Evolutionary conservation across 1,140 invertebrate species (phyloP).

Genomic region (Neodiprion fabricii): DNA sequence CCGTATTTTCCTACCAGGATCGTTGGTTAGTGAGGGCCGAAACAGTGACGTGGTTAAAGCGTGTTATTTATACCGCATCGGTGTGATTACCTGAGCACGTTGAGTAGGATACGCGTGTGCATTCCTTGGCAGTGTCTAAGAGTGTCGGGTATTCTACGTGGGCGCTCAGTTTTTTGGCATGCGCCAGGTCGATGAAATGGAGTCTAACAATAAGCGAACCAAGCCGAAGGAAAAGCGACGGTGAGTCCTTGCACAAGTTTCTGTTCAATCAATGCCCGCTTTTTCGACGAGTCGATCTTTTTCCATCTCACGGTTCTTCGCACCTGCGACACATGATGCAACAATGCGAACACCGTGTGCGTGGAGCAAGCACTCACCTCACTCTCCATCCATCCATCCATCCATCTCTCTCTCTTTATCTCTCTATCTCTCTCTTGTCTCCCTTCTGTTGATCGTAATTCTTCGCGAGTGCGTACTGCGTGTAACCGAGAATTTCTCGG

Average conservation of each 20-base stretch:
- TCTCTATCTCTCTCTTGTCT: too few species aligned
- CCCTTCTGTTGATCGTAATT: too few species aligned
- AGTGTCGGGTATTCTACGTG: constrained; percentile 27
- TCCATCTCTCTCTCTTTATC: too few species aligned
- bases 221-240: constrained; percentile 42
- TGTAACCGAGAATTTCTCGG: too few species aligned
- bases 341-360: not conserved
- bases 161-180: not conserved
- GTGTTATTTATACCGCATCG: not conserved
- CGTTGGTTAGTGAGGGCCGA: not conserved
- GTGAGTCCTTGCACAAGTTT: constrained; percentile 24
- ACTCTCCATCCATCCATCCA: too few species aligned
- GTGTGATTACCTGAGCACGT: not conserved
- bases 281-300: not conserved
- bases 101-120: constrained; percentile 24
- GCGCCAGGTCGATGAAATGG: constrained; percentile 10
- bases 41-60: not conserved
- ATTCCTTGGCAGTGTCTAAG: constrained; percentile 44
- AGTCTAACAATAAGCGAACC: constrained; percentile 12
- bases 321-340: not conserved
- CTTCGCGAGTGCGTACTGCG: too few species aligned
- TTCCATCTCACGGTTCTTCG: not conserved
- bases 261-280: not conserved
- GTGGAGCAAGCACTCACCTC: too few species aligned
- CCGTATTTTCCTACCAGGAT: not conserved